phyloP scores from a whole-genome alignment of 2,113 vertebrate genomes.

The Sylvietta virens region DNA sequence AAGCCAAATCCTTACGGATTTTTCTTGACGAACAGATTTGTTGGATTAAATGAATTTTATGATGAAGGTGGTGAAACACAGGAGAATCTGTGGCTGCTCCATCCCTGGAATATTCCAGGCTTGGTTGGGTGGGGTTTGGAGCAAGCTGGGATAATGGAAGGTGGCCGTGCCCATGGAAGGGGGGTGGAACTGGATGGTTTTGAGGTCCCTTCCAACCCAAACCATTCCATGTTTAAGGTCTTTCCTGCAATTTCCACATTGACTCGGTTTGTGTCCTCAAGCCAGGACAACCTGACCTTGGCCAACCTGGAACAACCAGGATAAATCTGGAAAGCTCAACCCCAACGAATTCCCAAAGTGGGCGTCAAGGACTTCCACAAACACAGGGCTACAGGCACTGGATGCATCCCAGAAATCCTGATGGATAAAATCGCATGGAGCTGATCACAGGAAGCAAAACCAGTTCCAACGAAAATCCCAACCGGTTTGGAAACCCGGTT shows the following conservation, averaged over 20 bases:
- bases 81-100: background rate
- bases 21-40: background rate
- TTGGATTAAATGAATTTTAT: background rate
- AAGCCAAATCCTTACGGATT: background rate
- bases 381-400: too few species aligned
- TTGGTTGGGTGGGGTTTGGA: background rate
- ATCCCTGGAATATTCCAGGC: background rate
- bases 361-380: rapidly evolving
- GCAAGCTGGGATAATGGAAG: background rate
- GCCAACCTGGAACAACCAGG: background rate
- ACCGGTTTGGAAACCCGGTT: rapidly evolving
- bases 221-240: background rate
- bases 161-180: background rate
- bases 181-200: background rate
- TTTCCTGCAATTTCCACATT: background rate
- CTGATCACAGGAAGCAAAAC: background rate
- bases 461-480: background rate
- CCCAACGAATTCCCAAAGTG: background rate
- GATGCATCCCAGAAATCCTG: background rate
- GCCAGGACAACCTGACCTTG: background rate
- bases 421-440: rapidly evolving
- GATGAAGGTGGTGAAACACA: background rate
- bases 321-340: background rate
- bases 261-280: background rate
- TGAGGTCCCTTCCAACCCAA: background rate